A percentile compares a stretch with the other conserved stretches of the same genome.
Evolutionary conservation across 2,888 invertebrate species (phyloP).

Genomic region (Teleogryllus oceanicus): DNA sequence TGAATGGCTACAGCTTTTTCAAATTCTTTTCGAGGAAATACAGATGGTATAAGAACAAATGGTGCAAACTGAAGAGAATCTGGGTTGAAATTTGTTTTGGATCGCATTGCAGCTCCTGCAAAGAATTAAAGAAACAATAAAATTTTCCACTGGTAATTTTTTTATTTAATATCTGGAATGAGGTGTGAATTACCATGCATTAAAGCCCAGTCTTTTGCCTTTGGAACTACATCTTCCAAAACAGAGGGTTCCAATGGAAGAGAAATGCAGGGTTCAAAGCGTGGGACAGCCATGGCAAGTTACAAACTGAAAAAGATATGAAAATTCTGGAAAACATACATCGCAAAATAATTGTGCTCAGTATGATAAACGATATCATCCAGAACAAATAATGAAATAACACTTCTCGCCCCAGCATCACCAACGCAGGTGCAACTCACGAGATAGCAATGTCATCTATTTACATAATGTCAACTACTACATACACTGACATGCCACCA

Average conservation of each 20-base stretch:
- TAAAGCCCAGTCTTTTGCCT: constrained; percentile 78
- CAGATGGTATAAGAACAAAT: constrained; percentile 72
- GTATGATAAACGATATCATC: no score
- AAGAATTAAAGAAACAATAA: not conserved
- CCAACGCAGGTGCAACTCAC: no score
- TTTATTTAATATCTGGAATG: not conserved
- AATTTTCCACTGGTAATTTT: not conserved
- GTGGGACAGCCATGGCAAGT: not conserved
- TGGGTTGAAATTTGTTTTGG: constrained; percentile 61
- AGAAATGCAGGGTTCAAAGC: constrained; percentile 56
- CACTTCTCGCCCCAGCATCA: no score
- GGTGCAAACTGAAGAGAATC: constrained; percentile 74
- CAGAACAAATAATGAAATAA: no score
- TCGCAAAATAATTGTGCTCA: no score
- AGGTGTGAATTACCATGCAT: constrained; percentile 63
- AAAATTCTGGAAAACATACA: no score
- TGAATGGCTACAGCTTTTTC: constrained; percentile 71
- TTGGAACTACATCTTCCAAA: constrained; percentile 63
- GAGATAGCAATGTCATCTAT: no score
- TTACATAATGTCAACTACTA: no score
- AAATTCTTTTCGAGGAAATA: constrained; percentile 73
- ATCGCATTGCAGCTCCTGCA: constrained; percentile 68
- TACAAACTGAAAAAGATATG: no score
- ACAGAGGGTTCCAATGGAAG: constrained; percentile 63
- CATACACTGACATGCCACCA: no score